Percentiles rank a stretch among this genome's conserved stretches.
Evolutionary conservation across 1,140 invertebrate genomes (phyloP).

Genomic region (Druon quercuslanigerum): DNA sequence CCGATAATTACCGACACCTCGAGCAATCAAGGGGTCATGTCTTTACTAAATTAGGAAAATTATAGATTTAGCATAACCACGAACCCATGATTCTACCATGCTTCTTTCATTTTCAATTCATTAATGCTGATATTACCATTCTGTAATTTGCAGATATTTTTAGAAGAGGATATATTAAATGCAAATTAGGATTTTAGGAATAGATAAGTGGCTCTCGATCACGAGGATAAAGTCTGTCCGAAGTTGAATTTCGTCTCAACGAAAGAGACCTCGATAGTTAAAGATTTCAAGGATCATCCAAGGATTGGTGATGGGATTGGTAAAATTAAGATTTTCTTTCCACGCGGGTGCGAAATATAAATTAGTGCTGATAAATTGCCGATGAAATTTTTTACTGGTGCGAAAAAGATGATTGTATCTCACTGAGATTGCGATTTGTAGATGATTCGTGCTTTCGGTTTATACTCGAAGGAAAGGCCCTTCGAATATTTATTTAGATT

Average conservation of each 20-base stretch:
- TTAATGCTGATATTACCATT: too few relatives aligned
- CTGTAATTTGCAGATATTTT: too few relatives aligned
- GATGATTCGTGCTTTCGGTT: conserved; percentile 42
- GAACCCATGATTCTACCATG: too few relatives aligned
- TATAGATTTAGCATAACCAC: too few relatives aligned
- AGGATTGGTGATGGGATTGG: not conserved
- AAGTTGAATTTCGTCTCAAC: conserved; percentile 10
- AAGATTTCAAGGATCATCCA: not conserved
- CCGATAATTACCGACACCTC: too few relatives aligned
- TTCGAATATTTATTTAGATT: conserved; percentile 33
- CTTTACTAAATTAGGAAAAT: too few relatives aligned
- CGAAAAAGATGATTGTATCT: conserved; percentile 37
- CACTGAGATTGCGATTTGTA: conserved; percentile 37
- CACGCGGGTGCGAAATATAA: conserved; percentile 23
- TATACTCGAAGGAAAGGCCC: conserved; percentile 31
- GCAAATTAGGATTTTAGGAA: not conserved
- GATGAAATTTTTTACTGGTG: conserved; percentile 32
- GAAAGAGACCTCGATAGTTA: not conserved
- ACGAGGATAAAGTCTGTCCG: conserved; percentile 10
- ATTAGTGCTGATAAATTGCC: conserved; percentile 47
- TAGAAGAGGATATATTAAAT: too few relatives aligned
- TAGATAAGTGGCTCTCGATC: conserved; percentile 26
- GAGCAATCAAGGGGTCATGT: too few relatives aligned
- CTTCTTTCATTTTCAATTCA: too few relatives aligned
- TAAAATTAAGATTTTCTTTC: conserved; percentile 13